phyloP scores from a whole-genome alignment of 2,888 invertebrate species.

The Gibbula magus region DNA sequence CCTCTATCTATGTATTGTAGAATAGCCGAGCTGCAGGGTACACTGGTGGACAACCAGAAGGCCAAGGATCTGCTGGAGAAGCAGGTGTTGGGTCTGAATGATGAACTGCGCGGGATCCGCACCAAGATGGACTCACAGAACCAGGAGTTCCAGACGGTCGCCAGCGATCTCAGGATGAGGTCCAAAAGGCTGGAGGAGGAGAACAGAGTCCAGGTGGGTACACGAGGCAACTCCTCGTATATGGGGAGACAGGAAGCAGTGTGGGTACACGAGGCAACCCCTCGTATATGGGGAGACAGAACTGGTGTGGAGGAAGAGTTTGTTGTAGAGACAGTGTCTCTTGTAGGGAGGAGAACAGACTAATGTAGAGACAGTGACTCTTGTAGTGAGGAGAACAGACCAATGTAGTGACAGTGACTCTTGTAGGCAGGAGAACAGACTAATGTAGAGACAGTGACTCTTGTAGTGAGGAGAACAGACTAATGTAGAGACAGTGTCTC shows the following conservation, averaged over 20 bases:
- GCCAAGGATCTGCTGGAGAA: slow-evolving; percentile 70
- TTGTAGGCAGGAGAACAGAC: no score
- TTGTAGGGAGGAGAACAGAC: no score
- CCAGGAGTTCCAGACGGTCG: slow-evolving; percentile 60
- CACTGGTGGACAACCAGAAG: slow-evolving; percentile 63
- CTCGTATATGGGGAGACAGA: slow-evolving; percentile 65
- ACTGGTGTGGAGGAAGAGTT: slow-evolving; percentile 68
- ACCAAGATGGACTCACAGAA: slow-evolving; percentile 67
- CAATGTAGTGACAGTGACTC: no score
- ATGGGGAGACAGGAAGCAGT: slow-evolving; percentile 70
- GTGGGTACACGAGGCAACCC: slow-evolving; percentile 42
- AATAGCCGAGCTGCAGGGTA: slow-evolving; percentile 59
- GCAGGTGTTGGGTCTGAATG: slow-evolving; percentile 61
- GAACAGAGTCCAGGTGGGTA: slow-evolving; percentile 65
- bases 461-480: no score
- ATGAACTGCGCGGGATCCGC: slow-evolving; percentile 69
- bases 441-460: no score
- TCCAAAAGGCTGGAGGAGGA: slow-evolving; percentile 72
- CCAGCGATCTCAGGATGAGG: slow-evolving; percentile 67
- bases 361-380: no score
- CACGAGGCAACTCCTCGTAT: no score
- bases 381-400: no score
- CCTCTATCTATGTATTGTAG: slow-evolving; percentile 37
- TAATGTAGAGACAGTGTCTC: no score
- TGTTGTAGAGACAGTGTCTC: no score